phyloP scores from a whole-genome alignment of 2,797 vertebrate species.

The Crocodylus rhombifer region DNA sequence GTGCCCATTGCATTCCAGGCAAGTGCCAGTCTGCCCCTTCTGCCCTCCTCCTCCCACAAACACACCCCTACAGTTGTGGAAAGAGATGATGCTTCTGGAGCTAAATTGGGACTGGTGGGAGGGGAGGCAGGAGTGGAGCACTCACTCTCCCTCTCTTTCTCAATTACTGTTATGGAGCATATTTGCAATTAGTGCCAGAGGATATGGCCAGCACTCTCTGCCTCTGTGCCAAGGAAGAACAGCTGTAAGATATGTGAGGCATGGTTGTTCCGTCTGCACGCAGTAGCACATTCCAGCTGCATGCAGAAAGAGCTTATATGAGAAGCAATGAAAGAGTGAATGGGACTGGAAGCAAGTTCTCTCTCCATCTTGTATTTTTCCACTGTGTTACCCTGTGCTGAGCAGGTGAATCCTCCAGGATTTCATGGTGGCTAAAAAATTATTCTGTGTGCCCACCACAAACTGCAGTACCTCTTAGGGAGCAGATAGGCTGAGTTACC shows the following conservation, averaged over 20 bases:
- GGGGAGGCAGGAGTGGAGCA: background rate
- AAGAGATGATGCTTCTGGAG: background rate
- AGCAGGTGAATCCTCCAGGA: background rate
- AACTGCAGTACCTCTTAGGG: background rate
- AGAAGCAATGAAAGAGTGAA: background rate
- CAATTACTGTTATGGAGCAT: background rate
- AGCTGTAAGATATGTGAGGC: background rate
- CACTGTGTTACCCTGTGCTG: background rate
- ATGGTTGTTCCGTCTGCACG: background rate
- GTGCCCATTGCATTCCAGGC: background rate
- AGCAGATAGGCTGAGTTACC: background rate
- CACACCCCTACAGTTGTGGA: background rate
- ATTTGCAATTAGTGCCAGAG: background rate
- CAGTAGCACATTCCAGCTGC: background rate
- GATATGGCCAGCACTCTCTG: background rate
- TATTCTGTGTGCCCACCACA: background rate
- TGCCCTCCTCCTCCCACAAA: background rate
- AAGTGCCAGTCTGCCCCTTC: background rate
- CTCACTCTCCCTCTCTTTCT: background rate
- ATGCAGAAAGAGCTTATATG: background rate
- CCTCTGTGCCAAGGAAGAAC: background rate
- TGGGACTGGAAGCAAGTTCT: background rate
- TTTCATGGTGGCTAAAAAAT: background rate
- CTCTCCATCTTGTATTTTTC: background rate
- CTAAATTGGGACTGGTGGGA: background rate